These are phyloP conservation scores for Amblyteles armatorius DNA, from an alignment of 2,888 invertebrate species.

Conservation along the genomic window DNA sequence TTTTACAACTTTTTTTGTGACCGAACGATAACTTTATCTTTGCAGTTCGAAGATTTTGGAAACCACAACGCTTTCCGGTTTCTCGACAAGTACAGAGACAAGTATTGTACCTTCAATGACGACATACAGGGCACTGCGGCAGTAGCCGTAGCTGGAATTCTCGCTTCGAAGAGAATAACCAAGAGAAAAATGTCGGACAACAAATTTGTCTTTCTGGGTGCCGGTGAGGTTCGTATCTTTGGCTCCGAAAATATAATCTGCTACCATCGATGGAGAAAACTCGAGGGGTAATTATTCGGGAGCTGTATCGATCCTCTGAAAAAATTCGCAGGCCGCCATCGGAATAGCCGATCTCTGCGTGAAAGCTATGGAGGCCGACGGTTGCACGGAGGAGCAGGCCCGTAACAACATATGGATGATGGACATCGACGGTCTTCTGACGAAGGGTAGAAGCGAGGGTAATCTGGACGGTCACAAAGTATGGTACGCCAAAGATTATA, in stretches of 20 bases:
- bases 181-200: slow-evolving; percentile 94
- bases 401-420: slow-evolving; percentile 97
- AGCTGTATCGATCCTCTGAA: neutral
- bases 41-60: slow-evolving; percentile 99
- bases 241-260: neutral
- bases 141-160: slow-evolving; percentile 97
- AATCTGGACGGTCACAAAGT: slow-evolving; percentile 90
- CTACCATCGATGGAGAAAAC: neutral
- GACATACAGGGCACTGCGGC: slow-evolving; percentile 99
- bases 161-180: slow-evolving; percentile 92
- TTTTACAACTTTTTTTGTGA: neutral
- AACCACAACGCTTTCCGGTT: slow-evolving; percentile 98
- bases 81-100: slow-evolving; percentile 94
- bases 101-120: slow-evolving; percentile 99
- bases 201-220: slow-evolving; percentile 95
- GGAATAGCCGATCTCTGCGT: slow-evolving; percentile 97
- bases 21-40: slow-evolving; percentile 47
- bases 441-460: slow-evolving; percentile 88
- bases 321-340: slow-evolving; percentile 90
- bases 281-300: neutral
- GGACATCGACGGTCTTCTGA: slow-evolving; percentile 96
- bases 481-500: slow-evolving; percentile 91
- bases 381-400: slow-evolving; percentile 89
- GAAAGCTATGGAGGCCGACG: slow-evolving; percentile 93
- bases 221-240: slow-evolving; percentile 88